A percentile compares a stretch with the other conserved stretches of the same genome.
phyloP scores from a whole-genome alignment of 2,888 invertebrate species.

The Stictocephala bisonia region DNA sequence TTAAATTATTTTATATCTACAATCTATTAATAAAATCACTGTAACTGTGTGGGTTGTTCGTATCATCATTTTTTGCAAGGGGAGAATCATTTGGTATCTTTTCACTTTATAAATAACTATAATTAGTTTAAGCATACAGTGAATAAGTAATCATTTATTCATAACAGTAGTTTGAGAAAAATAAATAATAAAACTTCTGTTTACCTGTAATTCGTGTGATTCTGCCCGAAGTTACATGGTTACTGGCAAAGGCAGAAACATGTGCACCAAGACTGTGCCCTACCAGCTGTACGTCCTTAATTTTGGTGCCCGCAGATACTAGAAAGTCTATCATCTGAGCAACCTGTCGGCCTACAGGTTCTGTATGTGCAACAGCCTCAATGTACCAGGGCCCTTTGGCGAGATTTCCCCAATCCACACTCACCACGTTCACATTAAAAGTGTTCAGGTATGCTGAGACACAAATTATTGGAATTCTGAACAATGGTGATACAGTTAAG shows the following conservation, averaged over 20 bases:
- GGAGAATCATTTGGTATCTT: no score
- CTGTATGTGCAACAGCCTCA: constrained; percentile 2
- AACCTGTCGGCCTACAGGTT: constrained; percentile 7
- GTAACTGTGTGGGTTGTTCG: no score
- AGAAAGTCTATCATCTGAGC: constrained; percentile 35
- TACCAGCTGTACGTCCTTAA: constrained; percentile 47
- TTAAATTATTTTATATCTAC: no score
- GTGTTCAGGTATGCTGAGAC: neutral
- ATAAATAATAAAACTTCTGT: no score
- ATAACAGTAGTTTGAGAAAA: no score
- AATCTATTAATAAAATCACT: no score
- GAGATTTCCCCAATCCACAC: constrained; percentile 34
- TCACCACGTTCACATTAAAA: constrained; percentile 14
- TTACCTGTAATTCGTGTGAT: constrained; percentile 36
- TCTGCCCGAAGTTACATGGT: constrained; percentile 30
- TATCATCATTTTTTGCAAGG: no score
- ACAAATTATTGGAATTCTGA: no score
- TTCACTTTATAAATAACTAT: no score
- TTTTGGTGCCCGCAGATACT: neutral
- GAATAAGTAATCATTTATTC: no score
- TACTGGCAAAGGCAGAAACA: constrained; percentile 49
- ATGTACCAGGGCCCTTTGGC: constrained; percentile 10
- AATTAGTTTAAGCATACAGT: no score
- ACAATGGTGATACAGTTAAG: no score
- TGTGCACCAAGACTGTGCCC: constrained; percentile 52